Conservation (phyloP, 2,888 invertebrate genomes). For the Meteorus cinctellus region DNA sequence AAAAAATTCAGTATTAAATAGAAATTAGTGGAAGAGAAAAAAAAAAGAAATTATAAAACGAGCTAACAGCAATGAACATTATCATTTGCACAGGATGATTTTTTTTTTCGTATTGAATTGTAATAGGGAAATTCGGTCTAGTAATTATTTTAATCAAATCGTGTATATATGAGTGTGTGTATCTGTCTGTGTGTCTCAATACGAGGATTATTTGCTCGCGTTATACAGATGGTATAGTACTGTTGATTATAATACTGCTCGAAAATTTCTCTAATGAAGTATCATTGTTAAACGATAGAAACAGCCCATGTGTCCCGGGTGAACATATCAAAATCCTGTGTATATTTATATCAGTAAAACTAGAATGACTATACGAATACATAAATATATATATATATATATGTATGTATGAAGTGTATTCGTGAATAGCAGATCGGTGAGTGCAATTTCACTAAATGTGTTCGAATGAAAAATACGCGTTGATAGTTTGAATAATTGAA, state of each 20-base stretch:
- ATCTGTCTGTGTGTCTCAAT: neutral
- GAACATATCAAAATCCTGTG: neutral
- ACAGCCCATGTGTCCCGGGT: neutral
- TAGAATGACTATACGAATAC: neutral
- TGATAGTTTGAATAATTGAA: conserved; percentile 19
- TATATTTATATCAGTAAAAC: neutral
- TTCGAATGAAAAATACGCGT: conserved; percentile 26
- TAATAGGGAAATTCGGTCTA: neutral
- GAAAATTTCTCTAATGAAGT: neutral
- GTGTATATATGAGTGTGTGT: neutral
- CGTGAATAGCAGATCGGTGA: conserved; percentile 8
- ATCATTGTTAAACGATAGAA: neutral
- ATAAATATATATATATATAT: neutral
- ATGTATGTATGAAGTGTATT: neutral
- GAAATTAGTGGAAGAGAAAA: neutral
- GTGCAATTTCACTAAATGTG: conserved; percentile 36
- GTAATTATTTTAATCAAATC: neutral
- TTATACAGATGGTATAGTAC: neutral
- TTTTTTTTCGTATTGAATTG: neutral
- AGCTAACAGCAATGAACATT: neutral
- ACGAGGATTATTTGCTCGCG: neutral
- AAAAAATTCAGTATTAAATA: conserved; percentile 22
- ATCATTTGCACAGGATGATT: neutral
- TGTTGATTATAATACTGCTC: conserved; percentile 1
- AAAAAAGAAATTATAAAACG: neutral